These are phyloP conservation scores for Equus przewalskii DNA, from an alignment of 2,113 vertebrate species.

Conservation along the genomic window DNA sequence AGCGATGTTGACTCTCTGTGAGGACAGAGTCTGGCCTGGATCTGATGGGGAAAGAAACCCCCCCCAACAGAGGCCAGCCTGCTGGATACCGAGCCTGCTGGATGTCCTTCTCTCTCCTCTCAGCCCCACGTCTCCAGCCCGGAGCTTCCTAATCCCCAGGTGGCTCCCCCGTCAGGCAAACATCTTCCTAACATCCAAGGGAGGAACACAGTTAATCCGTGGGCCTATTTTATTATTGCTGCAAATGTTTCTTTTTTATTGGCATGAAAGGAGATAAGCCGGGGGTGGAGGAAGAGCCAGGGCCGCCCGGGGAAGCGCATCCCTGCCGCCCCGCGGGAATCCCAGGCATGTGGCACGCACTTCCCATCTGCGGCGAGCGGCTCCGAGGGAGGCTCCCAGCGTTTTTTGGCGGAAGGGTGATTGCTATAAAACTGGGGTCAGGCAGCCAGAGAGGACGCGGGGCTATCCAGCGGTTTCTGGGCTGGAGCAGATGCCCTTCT, in stretches of 20 bases:
- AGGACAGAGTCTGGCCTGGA: background rate
- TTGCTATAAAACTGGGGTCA: background rate
- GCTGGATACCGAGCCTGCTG: rapidly evolving
- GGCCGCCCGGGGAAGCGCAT: background rate
- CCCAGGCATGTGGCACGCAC: background rate
- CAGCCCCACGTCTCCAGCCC: background rate
- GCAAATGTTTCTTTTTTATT: slow-evolving; percentile 48
- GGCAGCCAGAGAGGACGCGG: background rate
- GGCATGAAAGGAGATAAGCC: slow-evolving; percentile 39
- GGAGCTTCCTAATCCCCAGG: background rate
- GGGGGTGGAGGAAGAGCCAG: background rate
- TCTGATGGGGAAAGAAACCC: background rate
- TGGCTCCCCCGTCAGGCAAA: background rate
- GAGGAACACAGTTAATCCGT: background rate
- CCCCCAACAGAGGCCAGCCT: rapidly evolving
- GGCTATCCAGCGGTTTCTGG: background rate
- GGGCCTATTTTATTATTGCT: background rate
- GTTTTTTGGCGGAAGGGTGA: background rate
- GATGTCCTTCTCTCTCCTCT: too few relatives aligned
- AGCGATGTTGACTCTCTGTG: rapidly evolving
- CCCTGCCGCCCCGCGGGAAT: background rate
- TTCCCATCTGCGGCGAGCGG: background rate
- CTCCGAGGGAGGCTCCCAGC: background rate
- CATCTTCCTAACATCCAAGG: background rate
- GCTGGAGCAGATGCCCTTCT: background rate